Conservation (phyloP, 2,113 vertebrate genomes). For the Silurus meridionalis region DNA sequence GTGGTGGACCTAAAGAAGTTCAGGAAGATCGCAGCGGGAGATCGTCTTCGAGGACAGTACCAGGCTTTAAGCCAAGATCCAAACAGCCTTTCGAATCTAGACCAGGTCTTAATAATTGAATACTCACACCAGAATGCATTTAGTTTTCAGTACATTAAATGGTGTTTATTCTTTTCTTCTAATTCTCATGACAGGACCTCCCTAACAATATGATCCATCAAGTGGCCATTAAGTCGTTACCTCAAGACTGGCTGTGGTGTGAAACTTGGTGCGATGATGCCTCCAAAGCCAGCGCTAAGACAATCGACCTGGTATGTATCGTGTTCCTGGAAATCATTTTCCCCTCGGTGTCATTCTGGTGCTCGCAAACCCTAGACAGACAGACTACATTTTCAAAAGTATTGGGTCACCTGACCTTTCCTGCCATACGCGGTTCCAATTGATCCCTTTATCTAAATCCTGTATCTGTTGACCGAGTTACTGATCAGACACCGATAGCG, state of each 20-base stretch:
- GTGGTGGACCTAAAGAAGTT: slow-evolving; percentile 96
- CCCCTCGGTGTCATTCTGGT: no score
- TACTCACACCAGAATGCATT: background rate
- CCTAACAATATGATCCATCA: slow-evolving; percentile 99
- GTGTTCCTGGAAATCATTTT: no score
- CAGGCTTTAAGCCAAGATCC: slow-evolving; percentile 95
- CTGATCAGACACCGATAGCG: no score
- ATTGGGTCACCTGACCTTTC: no score
- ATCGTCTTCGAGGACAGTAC: slow-evolving; percentile 91
- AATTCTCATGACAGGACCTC: slow-evolving; percentile 79
- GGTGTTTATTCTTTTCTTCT: background rate
- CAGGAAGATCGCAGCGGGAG: slow-evolving; percentile 91
- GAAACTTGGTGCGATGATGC: slow-evolving; percentile 96
- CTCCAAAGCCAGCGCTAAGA: slow-evolving; percentile 90
- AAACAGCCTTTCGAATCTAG: slow-evolving; percentile 94
- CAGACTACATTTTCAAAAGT: no score
- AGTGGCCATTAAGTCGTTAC: slow-evolving; percentile 93
- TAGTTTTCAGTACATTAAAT: background rate
- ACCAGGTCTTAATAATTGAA: slow-evolving; percentile 78
- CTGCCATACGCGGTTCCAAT: no score
- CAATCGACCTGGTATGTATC: slow-evolving; percentile 88
- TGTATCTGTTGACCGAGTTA: no score
- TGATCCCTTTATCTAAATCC: no score
- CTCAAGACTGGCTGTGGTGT: slow-evolving; percentile 98
- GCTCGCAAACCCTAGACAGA: no score